Base-by-base conservation (phyloP, 2,888 invertebrate genomes). In the Standfussiana lucernea region DNA sequence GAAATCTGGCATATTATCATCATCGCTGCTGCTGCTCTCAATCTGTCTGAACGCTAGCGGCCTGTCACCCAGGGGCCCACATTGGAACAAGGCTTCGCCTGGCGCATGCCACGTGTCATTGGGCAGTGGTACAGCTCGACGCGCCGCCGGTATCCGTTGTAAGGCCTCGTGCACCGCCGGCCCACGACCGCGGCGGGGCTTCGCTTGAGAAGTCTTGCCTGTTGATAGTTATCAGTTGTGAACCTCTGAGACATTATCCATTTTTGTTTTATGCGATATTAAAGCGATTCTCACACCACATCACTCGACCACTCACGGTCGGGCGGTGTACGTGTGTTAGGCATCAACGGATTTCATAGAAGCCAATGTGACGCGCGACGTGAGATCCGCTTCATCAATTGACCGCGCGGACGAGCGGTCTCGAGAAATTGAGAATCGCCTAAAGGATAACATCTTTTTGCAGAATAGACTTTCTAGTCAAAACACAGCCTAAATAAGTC, bases 101-200 rank as follows among this genome's bases (percentile, higher is more conserved):
- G 97, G 97, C 5, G 97, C 97, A 74, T 97, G 97, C 97, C 97
- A 97, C 65, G 91, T 79, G 37, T 90, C 86, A 67, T 93, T 95
- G 3, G 95, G 92, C 53, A 95, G 78, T 1, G 95, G 93, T 47
- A 95, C 75, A 1, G 94, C 95, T 18, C 91, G 93, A 13, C 90
- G 84, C 72, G 90, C 93, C 79, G 90, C 84, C 66, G 96, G 94
- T 97, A 97, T 97, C 97, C 97, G 97, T 89, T 97, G 97, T 74
- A 97, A 89, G 0, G 97, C 97, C 90, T 97, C 97, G 85, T 97
- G 97, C 42, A 97, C 93, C 18, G 97, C 95, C 0, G 97, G 97
- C 21, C 97, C 97, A 1, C 97, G 92, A 11, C 97, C 97, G 15
- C 95, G 93, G 3, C 94, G 93, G 18, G 92, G 85, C 85, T 95